Evolutionary conservation across 1,140 invertebrate species (phyloP).

Genomic region (Atopsyche davidsoni): DNA sequence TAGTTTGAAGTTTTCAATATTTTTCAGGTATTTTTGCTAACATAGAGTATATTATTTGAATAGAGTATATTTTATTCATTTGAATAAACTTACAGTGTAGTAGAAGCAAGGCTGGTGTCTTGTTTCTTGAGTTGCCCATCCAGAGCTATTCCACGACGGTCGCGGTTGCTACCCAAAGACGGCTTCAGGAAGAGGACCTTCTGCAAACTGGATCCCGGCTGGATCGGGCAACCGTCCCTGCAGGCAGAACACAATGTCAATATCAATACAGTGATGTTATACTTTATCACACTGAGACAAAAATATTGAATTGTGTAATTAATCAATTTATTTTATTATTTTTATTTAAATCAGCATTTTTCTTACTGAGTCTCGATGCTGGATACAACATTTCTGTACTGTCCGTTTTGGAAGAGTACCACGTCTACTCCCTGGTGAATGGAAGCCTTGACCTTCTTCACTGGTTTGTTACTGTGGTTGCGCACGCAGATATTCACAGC

Average conservation of each 20-base stretch:
- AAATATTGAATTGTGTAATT: neutral
- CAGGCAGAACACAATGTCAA: slow-evolving; percentile 26
- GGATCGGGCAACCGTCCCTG: slow-evolving; percentile 90
- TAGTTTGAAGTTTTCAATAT: too few species aligned
- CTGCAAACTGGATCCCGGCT: slow-evolving; percentile 87
- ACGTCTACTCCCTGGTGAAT: slow-evolving; percentile 96
- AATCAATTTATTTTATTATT: neutral
- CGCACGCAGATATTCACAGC: slow-evolving; percentile 89
- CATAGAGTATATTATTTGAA: neutral
- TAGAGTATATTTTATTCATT: neutral
- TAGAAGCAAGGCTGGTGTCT: slow-evolving; percentile 91
- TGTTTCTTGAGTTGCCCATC: slow-evolving; percentile 89
- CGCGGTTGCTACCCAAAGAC: slow-evolving; percentile 70
- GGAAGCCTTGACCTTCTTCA: slow-evolving; percentile 93
- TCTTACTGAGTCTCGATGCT: slow-evolving; percentile 84
- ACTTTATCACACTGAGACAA: neutral
- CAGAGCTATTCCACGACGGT: slow-evolving; percentile 88
- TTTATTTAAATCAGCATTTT: neutral
- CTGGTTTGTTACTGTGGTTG: slow-evolving; percentile 96
- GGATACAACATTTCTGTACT: slow-evolving; percentile 91
- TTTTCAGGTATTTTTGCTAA: neutral
- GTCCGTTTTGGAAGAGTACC: slow-evolving; percentile 97
- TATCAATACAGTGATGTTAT: neutral
- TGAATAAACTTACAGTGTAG: slow-evolving; percentile 72
- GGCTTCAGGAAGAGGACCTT: slow-evolving; percentile 87